Base-by-base conservation (phyloP, 2,888 invertebrate genomes). In the Macrosoma leucophasiata region DNA sequence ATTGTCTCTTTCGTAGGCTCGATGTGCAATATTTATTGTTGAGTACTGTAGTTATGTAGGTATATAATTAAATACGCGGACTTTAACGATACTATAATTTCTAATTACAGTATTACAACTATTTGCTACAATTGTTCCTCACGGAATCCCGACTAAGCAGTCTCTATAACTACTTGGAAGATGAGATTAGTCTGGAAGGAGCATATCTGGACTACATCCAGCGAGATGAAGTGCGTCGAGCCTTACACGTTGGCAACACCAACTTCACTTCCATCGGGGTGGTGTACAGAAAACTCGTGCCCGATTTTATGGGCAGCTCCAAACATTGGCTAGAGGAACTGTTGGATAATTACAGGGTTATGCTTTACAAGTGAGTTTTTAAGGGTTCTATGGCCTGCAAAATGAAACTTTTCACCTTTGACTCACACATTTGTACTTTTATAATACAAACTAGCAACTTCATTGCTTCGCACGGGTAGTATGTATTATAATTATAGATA, bases 281-380 rank as follows among this genome's bases (percentile, higher is more conserved):
- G 0, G 87, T 87, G 10, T 86, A 86, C 36, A 60, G 70, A 24
- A 81, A 81, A 37, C 67, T 87, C 1, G 75, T 84, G 26, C 78
- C 77, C 0, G 87, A 87, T 51, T 86, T 87, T 44, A 86, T 87
- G 85, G 72, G 69, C 8, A 87, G 87, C 13, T 87, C 88, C 2
- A 89, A 87, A 52, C 64, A 67, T 39, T 85, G 85, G 85, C 65
- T 87, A 0, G 85, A 86, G 43, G 84, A 84, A 36, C 53, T 88
- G 3, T 48, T 88, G 8, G 85, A 88, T 40, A 77, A 85, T 45
- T 87, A 86, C 41, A 67, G 51, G 52, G 87, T 89, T 22, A 73
- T 89, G 81, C 69, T 89, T 29, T 89, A 89, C 64, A 89, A 85
- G 74, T 90, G 78, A 54, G 79, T 67, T 29, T n/a, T n/a, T n/a